Evolutionary conservation across 2,113 vertebrate species (phyloP), one percentile per base, ranked within the genome.

Genomic region (Apteryx mantelli): DNA sequence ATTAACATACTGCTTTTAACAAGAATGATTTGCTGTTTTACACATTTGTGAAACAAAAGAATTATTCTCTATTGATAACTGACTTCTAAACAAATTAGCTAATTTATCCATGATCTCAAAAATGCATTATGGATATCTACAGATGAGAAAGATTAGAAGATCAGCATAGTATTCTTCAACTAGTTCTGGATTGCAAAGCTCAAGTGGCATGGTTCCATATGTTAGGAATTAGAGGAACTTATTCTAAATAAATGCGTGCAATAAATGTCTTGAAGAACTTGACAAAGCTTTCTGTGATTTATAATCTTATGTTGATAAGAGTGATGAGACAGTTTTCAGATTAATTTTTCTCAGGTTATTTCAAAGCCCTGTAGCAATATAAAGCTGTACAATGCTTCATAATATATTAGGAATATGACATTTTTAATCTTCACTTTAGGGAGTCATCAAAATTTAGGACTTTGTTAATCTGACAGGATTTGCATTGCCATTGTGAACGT

Each of bases 391-490:
- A 89, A 70, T 80, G 60, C 10, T 86, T 96, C 88, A 88, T 81
- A 93, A 84, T 78, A 88, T 71, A 90, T 90, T 96, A 94, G 56
- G 88, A 81, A 86, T 79, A 81, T 84, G 76, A 83, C 73, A 90
- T 88, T 96, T 96, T 96, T 94, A 96, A 88, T 93, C 95, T 95
- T 90, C 71, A 89, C 70, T 93, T 96, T 65, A 95, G 61, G 56
- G 75, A 91, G 48, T 82, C 87, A 89, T 95, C 89, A 91, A 91
- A 91, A 78, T 91, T 91, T 93, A 86, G 68, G 71, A 88, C 32
- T 88, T 88, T 64, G 88, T 90, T 93, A 96, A 84, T 94, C 58
- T 91, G 93, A 88, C 82, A 78, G 89, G 55, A 86, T 92, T 95
- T 95, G 68, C 80, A 88, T 90, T 92, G 55, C 60, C 22, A 64